phyloP scores from a whole-genome alignment of 2,797 vertebrate species.

The Channallabes apus region DNA sequence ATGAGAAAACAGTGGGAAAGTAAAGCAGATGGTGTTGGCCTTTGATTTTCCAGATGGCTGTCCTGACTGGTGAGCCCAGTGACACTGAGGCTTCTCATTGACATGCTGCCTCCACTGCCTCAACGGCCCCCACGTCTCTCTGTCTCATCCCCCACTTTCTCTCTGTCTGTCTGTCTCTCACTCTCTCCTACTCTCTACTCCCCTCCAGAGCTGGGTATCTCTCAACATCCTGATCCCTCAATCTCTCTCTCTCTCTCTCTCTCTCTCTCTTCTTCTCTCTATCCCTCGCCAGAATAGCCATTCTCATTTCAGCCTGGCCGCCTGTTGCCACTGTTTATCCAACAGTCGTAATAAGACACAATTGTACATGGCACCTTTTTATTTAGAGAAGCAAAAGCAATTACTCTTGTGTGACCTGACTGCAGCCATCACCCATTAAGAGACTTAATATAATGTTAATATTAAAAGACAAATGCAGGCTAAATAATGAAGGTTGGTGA shows the following conservation, averaged over 20 bases:
- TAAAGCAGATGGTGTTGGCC: slow-evolving; percentile 80
- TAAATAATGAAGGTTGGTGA: slow-evolving; percentile 43
- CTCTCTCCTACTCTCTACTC: slow-evolving; percentile 44
- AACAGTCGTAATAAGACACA: slow-evolving; percentile 54
- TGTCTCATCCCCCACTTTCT: slow-evolving; percentile 34
- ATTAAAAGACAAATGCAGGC: slow-evolving; percentile 51
- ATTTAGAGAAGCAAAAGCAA: slow-evolving; percentile 61
- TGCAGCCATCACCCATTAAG: slow-evolving; percentile 57
- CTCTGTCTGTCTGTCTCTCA: slow-evolving; percentile 37
- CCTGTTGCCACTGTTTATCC: slow-evolving; percentile 51
- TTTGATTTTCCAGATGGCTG: slow-evolving; percentile 85
- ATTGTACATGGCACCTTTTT: slow-evolving; percentile 60
- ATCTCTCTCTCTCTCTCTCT: slow-evolving; percentile 28
- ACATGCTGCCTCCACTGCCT: slow-evolving; percentile 77
- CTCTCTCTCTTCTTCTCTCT: slow-evolving; percentile 44
- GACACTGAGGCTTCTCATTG: slow-evolving; percentile 82
- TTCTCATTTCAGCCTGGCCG: slow-evolving; percentile 43
- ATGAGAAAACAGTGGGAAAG: slow-evolving; percentile 76
- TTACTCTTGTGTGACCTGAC: slow-evolving; percentile 53
- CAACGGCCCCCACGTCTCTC: slow-evolving; percentile 57
- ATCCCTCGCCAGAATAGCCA: slow-evolving; percentile 35
- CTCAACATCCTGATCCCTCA: slow-evolving; percentile 31
- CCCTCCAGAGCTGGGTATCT: slow-evolving; percentile 16
- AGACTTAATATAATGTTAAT: slow-evolving; percentile 57
- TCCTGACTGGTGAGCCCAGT: slow-evolving; percentile 77